A percentile compares a stretch with the other conserved stretches of the same genome.
phyloP scores from a whole-genome alignment of 2,113 vertebrate species.

The Zootoca vivipara region DNA sequence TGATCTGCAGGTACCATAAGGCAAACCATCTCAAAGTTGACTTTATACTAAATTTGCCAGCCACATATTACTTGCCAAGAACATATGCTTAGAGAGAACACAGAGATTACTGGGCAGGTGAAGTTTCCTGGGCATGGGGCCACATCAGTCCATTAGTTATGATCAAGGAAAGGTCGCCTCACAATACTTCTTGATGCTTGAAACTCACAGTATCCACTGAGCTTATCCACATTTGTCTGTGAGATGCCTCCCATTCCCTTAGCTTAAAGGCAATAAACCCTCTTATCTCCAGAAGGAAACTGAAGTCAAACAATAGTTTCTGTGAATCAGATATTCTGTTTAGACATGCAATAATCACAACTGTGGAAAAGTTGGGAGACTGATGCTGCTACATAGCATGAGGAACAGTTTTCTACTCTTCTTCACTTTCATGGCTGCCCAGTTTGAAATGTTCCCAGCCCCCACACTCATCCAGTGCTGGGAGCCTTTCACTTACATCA shows the following conservation, averaged over 20 bases:
- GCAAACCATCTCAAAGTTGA: neutral
- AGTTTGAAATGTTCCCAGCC: fast-evolving
- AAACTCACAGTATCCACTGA: neutral
- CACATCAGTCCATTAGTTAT: neutral
- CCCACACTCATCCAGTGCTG: neutral
- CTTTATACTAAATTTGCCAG: neutral
- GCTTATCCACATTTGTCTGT: slow-evolving; percentile 45
- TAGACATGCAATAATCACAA: neutral
- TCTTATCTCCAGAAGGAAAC: neutral
- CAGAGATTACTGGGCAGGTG: neutral
- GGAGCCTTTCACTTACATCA: slow-evolving; percentile 82
- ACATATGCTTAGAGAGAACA: fast-evolving
- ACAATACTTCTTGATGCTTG: neutral
- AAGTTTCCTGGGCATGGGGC: neutral
- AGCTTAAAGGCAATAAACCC: neutral
- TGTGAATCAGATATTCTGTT: neutral
- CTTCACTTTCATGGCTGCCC: fast-evolving
- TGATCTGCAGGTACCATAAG: neutral
- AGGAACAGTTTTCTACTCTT: neutral
- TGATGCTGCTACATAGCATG: neutral
- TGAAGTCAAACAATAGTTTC: neutral
- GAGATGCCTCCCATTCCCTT: slow-evolving; percentile 28
- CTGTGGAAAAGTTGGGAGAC: neutral
- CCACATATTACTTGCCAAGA: neutral
- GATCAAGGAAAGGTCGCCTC: neutral